phyloP scores from a whole-genome alignment of 2,113 vertebrate genomes.

The Mystacornis crossleyi region DNA sequence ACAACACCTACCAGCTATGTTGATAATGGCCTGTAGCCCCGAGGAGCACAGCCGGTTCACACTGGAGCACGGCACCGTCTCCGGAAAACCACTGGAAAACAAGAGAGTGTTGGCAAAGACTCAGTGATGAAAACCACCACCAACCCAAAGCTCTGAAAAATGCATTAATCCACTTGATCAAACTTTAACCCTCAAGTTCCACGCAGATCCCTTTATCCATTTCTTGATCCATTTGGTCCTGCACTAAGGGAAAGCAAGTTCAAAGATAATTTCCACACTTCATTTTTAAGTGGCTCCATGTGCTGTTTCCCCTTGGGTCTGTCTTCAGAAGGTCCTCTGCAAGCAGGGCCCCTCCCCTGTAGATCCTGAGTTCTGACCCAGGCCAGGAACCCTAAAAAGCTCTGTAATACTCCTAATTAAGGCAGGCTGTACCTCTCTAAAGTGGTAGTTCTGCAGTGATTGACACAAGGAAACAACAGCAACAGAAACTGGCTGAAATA shows the following conservation, averaged over 20 bases:
- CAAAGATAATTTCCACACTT: background rate
- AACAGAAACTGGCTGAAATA: background rate
- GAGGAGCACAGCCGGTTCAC: conserved; percentile 96
- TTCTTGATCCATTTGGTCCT: background rate
- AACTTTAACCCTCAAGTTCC: background rate
- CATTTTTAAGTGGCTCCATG: background rate
- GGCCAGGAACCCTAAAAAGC: background rate
- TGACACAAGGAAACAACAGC: background rate
- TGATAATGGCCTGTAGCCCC: conserved; percentile 90
- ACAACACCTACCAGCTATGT: conserved; percentile 82
- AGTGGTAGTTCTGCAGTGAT: accelerated
- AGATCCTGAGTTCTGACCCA: accelerated
- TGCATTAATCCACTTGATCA: background rate
- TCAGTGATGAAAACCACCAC: background rate
- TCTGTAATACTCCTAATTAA: background rate
- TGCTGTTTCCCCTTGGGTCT: background rate
- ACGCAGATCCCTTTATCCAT: background rate
- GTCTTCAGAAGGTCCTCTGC: background rate
- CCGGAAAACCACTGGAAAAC: conserved; percentile 85
- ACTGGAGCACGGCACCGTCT: conserved; percentile 82
- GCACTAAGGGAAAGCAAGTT: background rate
- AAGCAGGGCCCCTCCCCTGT: background rate
- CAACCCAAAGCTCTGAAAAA: background rate
- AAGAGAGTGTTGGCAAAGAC: background rate
- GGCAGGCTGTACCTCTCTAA: background rate